phyloP scores from a whole-genome alignment of 2,113 vertebrate genomes.

The Numenius arquata region DNA sequence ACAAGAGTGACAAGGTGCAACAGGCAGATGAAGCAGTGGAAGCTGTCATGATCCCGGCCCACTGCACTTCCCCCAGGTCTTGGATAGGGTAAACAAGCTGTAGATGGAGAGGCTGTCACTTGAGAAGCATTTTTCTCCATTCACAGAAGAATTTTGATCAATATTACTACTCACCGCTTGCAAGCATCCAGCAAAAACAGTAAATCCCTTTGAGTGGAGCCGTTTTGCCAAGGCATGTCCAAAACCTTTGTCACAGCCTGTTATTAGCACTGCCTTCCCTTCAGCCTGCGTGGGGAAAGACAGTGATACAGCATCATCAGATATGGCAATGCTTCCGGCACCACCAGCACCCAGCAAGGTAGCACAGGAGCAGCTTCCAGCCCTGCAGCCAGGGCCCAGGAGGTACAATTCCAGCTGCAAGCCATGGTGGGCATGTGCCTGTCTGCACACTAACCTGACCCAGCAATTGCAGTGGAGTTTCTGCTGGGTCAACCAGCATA shows the following conservation, averaged over 20 bases:
- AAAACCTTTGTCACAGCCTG: conserved; percentile 87
- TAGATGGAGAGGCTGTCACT: not conserved
- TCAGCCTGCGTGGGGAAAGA: conserved; percentile 66
- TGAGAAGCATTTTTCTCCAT: not conserved
- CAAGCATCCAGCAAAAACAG: conserved; percentile 85
- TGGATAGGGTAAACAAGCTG: not conserved
- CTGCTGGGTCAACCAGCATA: not conserved
- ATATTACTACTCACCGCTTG: conserved; percentile 70
- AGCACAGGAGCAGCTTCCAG: not conserved
- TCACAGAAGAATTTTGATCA: not conserved
- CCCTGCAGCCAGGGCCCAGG: not conserved
- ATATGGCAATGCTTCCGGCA: not conserved
- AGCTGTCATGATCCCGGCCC: not conserved
- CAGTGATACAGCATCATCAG: not conserved
- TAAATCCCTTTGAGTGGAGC: conserved; percentile 82
- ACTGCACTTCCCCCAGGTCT: not conserved
- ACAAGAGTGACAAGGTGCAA: not conserved
- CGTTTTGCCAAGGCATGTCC: conserved; percentile 81
- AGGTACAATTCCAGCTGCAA: not conserved
- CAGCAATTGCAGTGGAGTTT: not conserved
- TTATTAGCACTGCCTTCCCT: conserved; percentile 82
- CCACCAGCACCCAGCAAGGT: not conserved
- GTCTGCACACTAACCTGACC: not conserved
- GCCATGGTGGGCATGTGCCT: not conserved
- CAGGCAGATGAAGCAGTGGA: not conserved